Evolutionary conservation across 2,888 invertebrate species (phyloP).

Genomic region (Nezara viridula): DNA sequence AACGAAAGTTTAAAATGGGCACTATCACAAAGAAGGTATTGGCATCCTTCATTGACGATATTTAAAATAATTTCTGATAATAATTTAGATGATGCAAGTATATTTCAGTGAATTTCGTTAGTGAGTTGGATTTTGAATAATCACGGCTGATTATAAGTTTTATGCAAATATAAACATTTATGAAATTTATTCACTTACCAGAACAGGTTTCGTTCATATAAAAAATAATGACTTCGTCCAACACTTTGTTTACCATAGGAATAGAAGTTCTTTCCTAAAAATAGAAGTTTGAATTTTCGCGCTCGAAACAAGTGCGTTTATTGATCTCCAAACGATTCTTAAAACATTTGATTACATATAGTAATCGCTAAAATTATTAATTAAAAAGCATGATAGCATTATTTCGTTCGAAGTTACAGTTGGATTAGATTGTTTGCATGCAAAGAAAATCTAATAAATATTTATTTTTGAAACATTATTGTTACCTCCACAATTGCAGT

Average conservation of each 20-base stretch:
- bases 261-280: not conserved
- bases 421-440: not conserved
- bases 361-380: not conserved
- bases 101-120: too few species aligned
- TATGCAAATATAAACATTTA: too few species aligned
- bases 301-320: constrained; percentile 6
- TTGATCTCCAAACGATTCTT: not conserved
- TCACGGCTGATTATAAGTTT: too few species aligned
- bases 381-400: not conserved
- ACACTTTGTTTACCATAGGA: not conserved
- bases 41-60: too few species aligned
- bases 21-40: too few species aligned
- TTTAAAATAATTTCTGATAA: too few species aligned
- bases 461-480: constrained; percentile 48
- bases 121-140: too few species aligned
- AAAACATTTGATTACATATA: not conserved
- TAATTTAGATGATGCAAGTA: too few species aligned
- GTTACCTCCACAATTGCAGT: constrained; percentile 43
- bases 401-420: not conserved
- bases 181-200: not conserved
- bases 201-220: not conserved
- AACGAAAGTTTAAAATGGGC: too few species aligned
- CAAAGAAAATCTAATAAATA: constrained; percentile 1
- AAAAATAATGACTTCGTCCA: not conserved
- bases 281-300: constrained; percentile 5